phyloP scores from a whole-genome alignment of 2,113 vertebrate species.

The Rhinopomastus cyanomelas region DNA sequence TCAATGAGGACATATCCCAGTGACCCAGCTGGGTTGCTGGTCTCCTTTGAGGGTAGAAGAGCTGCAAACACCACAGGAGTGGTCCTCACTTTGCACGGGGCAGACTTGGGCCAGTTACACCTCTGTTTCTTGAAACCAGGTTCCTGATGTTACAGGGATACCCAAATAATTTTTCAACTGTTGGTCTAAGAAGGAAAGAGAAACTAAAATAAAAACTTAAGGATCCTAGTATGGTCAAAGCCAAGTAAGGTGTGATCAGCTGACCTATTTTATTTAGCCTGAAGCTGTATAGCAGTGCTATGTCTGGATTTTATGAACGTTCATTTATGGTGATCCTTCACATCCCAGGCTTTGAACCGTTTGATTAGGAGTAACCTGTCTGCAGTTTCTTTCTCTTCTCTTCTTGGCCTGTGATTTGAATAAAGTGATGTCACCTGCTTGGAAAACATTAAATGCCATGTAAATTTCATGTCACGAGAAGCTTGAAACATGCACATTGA shows the following conservation, averaged over 20 bases:
- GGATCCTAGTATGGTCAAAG: not conserved
- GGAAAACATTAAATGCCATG: not conserved
- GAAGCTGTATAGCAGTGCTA: not conserved
- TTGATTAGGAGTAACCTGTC: not conserved
- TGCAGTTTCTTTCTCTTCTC: not conserved
- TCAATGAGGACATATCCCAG: not conserved
- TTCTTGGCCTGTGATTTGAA: not conserved
- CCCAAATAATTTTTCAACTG: conserved; percentile 30
- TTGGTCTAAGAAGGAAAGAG: conserved; percentile 17
- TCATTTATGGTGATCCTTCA: not conserved
- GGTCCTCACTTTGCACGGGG: not conserved
- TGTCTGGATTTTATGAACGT: not conserved
- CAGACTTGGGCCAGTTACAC: not conserved
- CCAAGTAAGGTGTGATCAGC: conserved; percentile 10
- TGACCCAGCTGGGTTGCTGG: not conserved
- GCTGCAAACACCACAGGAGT: not conserved
- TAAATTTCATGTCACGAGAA: not conserved
- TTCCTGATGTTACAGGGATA: conserved; percentile 17
- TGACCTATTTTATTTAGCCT: conserved; percentile 45
- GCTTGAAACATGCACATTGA: not conserved
- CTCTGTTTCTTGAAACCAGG: not conserved
- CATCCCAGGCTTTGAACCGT: not conserved
- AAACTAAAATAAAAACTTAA: conserved; percentile 31
- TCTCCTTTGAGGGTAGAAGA: not conserved
- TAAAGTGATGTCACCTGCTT: not conserved